Base-by-base conservation (phyloP, 2,888 invertebrate genomes). In the Cylindroiulus punctatus region DNA sequence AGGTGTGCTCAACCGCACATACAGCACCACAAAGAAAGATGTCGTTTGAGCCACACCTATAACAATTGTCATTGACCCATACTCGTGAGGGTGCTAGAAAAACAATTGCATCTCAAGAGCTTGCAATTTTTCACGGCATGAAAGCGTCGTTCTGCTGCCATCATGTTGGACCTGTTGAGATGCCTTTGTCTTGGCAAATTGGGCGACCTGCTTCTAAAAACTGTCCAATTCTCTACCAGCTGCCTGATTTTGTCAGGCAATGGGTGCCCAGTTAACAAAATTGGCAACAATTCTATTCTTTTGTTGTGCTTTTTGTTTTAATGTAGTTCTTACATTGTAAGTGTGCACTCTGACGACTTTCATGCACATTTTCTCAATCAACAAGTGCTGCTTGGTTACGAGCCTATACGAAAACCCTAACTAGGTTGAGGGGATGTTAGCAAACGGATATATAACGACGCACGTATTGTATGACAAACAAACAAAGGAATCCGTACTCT, bases 341-440 rank as follows among this genome's bases (percentile, higher is more conserved):
- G 0, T 52, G 52, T 52, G 14, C 52, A 0, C 52, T 19, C 4
- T 19, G 4, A 52, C 19, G 52, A 5, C 52, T n/a, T n/a, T n/a
- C n/a, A 19, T 19, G 14, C 52, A 52, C 52, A 17, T 52, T 52
- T 52, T 52, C 52, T 17, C 12, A 52, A 52, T 52, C 19, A 52
- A 52, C 4, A 22, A 22, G 22, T 57, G 57, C 7, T 57, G 22
- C 22, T 57, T 22, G 17, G 22, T 22, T n/a, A n/a, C n/a, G n/a
- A n/a, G n/a, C n/a, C n/a, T n/a, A n/a, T 57, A 10, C 22, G 7
- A 22, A 57, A 57, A 57, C 57, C n/a, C 22, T 57, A 57, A 57
- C 57, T n/a, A 57, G 57, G 57, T 57, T 57, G 22, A 57, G 57
- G 22, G 57, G 57, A 17, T 57, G n/a, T 57, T 57, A n/a, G n/a